Conservation (phyloP, 2,113 vertebrate species). For the Pagrus major region DNA sequence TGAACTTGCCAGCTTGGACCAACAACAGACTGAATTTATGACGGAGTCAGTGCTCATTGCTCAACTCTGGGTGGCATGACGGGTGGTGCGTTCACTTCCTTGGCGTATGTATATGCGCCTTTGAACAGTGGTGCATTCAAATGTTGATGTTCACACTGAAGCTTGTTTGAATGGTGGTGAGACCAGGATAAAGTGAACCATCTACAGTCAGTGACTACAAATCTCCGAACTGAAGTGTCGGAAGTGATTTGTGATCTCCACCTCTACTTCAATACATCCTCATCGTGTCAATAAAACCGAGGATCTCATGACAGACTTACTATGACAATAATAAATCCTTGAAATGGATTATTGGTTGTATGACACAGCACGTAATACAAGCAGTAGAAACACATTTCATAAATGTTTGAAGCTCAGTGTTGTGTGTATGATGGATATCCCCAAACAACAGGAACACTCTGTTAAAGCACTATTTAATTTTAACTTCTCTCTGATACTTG, state of each 20-base stretch:
- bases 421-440: constrained; percentile 11
- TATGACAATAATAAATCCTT: constrained; percentile 11
- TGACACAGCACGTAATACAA: not conserved
- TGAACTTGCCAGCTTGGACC: not conserved
- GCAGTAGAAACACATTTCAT: constrained; percentile 8
- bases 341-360: constrained; percentile 1
- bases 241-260: not conserved
- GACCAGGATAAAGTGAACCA: not conserved
- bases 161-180: not conserved
- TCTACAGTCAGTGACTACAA: not conserved
- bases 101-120: too few species aligned
- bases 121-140: not conserved
- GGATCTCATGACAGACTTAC: not conserved
- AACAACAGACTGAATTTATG: not conserved
- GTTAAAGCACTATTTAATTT: constrained; percentile 13
- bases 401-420: constrained; percentile 1
- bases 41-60: too few species aligned
- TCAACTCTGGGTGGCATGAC: too few species aligned
- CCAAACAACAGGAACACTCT: constrained; percentile 16
- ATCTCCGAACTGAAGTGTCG: not conserved
- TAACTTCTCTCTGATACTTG: constrained; percentile 2
- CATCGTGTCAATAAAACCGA: constrained; percentile 8
- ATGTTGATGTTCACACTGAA: not conserved
- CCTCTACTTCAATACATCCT: not conserved
- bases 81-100: too few species aligned